phyloP scores from a whole-genome alignment of 2,888 invertebrate genomes.

The Noctuana brunneofusca region DNA sequence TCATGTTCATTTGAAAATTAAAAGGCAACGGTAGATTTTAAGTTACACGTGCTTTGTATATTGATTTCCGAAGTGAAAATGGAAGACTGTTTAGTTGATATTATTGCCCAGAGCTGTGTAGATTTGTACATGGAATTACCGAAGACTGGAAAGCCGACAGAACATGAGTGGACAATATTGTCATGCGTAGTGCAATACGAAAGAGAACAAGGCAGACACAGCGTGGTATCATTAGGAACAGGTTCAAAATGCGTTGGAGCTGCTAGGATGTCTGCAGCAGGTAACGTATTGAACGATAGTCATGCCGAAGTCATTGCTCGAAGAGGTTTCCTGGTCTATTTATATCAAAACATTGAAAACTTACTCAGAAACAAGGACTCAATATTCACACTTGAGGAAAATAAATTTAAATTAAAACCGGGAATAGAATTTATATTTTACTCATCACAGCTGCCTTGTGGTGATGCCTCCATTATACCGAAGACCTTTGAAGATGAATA shows the following conservation, averaged over 20 bases:
- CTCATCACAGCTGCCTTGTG: constrained; percentile 94
- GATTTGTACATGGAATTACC: constrained; percentile 84
- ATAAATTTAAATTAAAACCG: constrained; percentile 77
- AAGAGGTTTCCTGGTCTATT: constrained; percentile 90
- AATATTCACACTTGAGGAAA: constrained; percentile 54
- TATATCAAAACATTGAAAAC: constrained; percentile 85
- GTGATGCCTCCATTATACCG: constrained; percentile 94
- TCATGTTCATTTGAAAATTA: not conserved
- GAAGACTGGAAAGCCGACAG: constrained; percentile 91
- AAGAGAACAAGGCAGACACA: constrained; percentile 50
- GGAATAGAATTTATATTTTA: constrained; percentile 90
- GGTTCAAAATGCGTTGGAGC: constrained; percentile 96
- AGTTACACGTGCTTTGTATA: not conserved
- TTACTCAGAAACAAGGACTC: constrained; percentile 55
- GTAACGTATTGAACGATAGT: constrained; percentile 92
- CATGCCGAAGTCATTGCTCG: constrained; percentile 96
- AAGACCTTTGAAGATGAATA: constrained; percentile 65
- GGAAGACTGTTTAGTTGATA: constrained; percentile 63
- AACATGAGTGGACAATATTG: constrained; percentile 92
- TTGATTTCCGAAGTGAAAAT: constrained; percentile 41
- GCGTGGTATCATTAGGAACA: constrained; percentile 92
- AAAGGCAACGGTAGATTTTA: not conserved
- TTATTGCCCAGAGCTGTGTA: constrained; percentile 83
- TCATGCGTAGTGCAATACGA: constrained; percentile 87
- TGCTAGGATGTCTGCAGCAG: constrained; percentile 84